These are phyloP conservation scores for Diarsia brunnea DNA, from an alignment of 2,888 invertebrate genomes.

Conservation along the genomic window DNA sequence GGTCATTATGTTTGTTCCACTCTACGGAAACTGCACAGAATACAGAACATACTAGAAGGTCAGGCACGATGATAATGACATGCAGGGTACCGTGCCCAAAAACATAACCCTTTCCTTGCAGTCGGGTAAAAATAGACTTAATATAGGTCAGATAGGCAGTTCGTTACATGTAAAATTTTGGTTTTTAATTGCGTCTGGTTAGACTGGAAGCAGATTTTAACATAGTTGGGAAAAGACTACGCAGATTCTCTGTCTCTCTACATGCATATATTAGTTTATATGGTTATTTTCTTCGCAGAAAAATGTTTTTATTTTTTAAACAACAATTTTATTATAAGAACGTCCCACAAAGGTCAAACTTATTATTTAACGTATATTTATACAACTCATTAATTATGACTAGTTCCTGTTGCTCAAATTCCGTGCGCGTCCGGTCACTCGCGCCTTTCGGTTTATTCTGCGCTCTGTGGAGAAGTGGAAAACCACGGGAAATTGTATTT, in stretches of 20 bases:
- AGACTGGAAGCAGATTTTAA: neutral
- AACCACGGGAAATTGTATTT: slow-evolving; percentile 33
- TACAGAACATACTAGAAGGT: slow-evolving; percentile 17
- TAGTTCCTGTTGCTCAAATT: neutral
- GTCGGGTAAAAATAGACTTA: too few relatives aligned
- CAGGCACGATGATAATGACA: neutral
- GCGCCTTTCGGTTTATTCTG: slow-evolving; percentile 3
- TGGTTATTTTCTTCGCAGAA: too few relatives aligned
- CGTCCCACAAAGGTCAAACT: neutral
- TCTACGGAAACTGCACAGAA: slow-evolving; percentile 27
- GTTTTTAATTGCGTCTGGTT: neutral
- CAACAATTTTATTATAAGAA: too few relatives aligned
- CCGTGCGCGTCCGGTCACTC: neutral
- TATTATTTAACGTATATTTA: neutral
- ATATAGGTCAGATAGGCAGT: neutral
- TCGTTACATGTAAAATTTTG: neutral
- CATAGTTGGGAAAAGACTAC: neutral
- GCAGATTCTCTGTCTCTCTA: too few relatives aligned
- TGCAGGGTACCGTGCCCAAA: neutral
- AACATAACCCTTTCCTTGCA: too few relatives aligned
- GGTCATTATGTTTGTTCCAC: slow-evolving; percentile 46
- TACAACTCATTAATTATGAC: neutral
- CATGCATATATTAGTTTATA: too few relatives aligned
- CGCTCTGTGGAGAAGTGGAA: slow-evolving; percentile 2
- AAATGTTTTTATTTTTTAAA: too few relatives aligned